Base-by-base conservation (phyloP, 2,888 invertebrate genomes). In the Gari tellinella region DNA sequence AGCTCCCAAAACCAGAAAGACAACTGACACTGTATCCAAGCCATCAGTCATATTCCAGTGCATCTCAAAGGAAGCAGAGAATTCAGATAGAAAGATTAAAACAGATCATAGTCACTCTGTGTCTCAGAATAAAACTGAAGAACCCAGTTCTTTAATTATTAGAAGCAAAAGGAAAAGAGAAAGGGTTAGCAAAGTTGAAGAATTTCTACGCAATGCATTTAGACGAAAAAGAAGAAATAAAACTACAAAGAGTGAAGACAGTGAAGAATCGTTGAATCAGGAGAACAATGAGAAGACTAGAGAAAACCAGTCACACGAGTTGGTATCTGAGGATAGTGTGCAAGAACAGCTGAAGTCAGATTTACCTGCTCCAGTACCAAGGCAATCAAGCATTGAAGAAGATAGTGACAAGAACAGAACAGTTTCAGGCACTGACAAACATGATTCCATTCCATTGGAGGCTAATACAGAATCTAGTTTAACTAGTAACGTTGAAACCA, bases 101-200 rank as follows among this genome's bases (percentile, higher is more conserved):
- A 14, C 5, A 53, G 53, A 53, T 19, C 38, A 4, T 3, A 17
- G 12, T 19, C 4, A 3, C 14, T 4, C n/a, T 8, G 14, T 43
- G n/a, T 19, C 43, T 43, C 19, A 15, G 43, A 43, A 43, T 5
- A 43, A 43, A 14, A 14, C 19, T 15, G 43, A 43, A 7, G 31
- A 31, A 7, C 4, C 31, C 15, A 43, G 43, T 14, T 46, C 58
- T 19, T 25, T 23, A 46, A 46, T 65, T 5, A 38, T 69, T 17
- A 56, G 60, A 55, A 63, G 69, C 8, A 74, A 74, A 46, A 52
- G 74, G 23, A 74, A 69, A 49, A 21, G 74, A 37, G 69, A 58
- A 52, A 60, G 69, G 41, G 69, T 69, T 45, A 58, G 74, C 15
- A 74, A 69, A 53, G 74, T 74, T 5, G 74, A 74, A 41, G 74